Evolutionary conservation across 2,113 vertebrate genomes (phyloP).

Genomic region (Girardinichthys multiradiatus): DNA sequence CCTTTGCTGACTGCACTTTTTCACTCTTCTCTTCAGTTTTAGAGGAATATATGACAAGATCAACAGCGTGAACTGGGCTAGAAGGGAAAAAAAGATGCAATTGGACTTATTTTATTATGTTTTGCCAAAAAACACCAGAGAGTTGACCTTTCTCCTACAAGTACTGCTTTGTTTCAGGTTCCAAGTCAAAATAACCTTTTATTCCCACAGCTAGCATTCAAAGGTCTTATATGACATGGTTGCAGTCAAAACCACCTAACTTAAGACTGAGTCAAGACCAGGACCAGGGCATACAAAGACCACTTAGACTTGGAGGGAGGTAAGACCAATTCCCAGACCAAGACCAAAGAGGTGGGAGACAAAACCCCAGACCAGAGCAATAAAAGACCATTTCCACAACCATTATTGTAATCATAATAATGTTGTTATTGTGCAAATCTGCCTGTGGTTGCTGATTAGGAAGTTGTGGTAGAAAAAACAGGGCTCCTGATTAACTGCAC

Average conservation of each 20-base stretch:
- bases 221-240: background rate
- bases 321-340: too few species aligned
- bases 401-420: too few species aligned
- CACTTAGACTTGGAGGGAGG: too few species aligned
- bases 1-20: conserved; percentile 30
- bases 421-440: too few species aligned
- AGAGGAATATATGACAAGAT: conserved; percentile 14
- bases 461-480: too few species aligned
- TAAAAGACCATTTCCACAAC: too few species aligned
- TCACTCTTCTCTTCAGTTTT: conserved; percentile 23
- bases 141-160: background rate
- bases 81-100: background rate
- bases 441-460: too few species aligned
- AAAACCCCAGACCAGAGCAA: too few species aligned
- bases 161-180: background rate
- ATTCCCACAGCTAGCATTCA: background rate
- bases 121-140: too few species aligned
- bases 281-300: background rate
- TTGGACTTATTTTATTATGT: too few species aligned
- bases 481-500: too few species aligned
- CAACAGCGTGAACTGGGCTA: conserved; percentile 30
- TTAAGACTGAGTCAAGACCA: background rate
- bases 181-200: background rate
- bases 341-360: too few species aligned
- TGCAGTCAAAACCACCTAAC: background rate